A percentile compares a stretch with the other conserved stretches of the same genome.
Evolutionary conservation across 2,797 vertebrate genomes (phyloP).

Genomic region (Prionace glauca): DNA sequence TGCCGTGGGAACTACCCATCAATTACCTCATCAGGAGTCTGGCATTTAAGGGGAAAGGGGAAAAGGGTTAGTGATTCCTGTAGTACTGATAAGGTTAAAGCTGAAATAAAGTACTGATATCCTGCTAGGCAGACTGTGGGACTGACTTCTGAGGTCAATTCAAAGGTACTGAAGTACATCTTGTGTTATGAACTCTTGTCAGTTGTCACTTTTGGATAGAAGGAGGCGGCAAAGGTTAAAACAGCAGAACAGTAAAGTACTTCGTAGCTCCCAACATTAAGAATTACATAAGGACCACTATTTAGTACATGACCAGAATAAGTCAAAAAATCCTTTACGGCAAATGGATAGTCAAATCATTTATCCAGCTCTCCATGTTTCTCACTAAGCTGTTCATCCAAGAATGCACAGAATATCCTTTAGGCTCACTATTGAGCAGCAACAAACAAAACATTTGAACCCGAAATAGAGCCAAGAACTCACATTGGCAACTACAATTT

Average conservation of each 20-base stretch:
- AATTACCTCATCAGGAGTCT: slow-evolving; percentile 82
- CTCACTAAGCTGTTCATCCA: not conserved
- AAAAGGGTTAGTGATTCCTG: slow-evolving; percentile 69
- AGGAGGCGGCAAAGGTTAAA: slow-evolving; percentile 96
- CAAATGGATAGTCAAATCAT: not conserved
- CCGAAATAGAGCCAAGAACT: not conserved
- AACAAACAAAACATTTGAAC: not conserved
- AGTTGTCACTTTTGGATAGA: slow-evolving; percentile 80
- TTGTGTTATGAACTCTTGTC: slow-evolving; percentile 86
- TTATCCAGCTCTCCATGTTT: not conserved
- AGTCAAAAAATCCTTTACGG: not conserved
- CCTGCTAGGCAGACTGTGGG: slow-evolving; percentile 80
- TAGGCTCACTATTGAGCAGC: not conserved
- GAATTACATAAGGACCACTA: not conserved
- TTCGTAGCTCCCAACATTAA: slow-evolving; percentile 42
- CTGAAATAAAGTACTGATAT: slow-evolving; percentile 76
- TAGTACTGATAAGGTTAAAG: slow-evolving; percentile 84
- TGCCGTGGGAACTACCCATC: slow-evolving; percentile 74
- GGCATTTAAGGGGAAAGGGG: slow-evolving; percentile 79
- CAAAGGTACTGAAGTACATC: slow-evolving; percentile 77
- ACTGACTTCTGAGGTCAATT: slow-evolving; percentile 82
- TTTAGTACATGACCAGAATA: not conserved
- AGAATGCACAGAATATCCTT: not conserved
- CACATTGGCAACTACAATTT: not conserved
- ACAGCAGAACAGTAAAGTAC: slow-evolving; percentile 64